These are phyloP conservation scores for Mimumesa dahlbomi DNA, from an alignment of 2,888 invertebrate species.

Conservation along the genomic window DNA sequence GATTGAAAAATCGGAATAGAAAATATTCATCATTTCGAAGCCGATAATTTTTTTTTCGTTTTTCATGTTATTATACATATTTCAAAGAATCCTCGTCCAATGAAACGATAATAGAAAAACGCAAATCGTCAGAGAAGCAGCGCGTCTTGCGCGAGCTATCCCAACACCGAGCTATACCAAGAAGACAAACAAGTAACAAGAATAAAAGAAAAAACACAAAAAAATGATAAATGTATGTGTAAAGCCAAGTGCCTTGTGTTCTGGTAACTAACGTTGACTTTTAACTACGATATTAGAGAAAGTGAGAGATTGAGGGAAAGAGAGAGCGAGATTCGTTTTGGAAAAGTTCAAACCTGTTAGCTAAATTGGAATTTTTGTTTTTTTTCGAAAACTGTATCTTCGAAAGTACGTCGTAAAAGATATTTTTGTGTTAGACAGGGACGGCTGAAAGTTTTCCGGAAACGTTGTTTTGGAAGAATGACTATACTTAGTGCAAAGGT, in stretches of 20 bases:
- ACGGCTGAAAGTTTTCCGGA: too few species aligned
- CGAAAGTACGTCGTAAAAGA: slow-evolving; percentile 17
- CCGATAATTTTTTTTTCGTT: too few species aligned
- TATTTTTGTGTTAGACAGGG: too few species aligned
- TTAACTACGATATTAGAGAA: slow-evolving; percentile 74
- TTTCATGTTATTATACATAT: too few species aligned
- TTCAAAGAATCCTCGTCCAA: too few species aligned
- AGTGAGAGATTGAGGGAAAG: slow-evolving; percentile 50
- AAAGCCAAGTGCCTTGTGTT: slow-evolving; percentile 80
- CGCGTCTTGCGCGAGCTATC: slow-evolving; percentile 67
- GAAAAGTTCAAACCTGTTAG: too few species aligned
- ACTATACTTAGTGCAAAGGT: too few species aligned
- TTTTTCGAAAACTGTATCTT: too few species aligned
- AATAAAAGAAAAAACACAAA: too few species aligned
- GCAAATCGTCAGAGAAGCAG: slow-evolving; percentile 31
- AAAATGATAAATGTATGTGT: slow-evolving; percentile 75
- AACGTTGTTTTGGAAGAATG: too few species aligned
- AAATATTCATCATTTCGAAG: slow-evolving; percentile 11
- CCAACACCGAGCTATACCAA: slow-evolving; percentile 73
- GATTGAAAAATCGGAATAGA: background rate
- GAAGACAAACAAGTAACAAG: slow-evolving; percentile 62
- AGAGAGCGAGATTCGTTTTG: slow-evolving; percentile 42
- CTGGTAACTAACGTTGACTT: slow-evolving; percentile 80
- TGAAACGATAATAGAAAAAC: too few species aligned
- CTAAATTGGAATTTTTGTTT: too few species aligned